Evolutionary conservation across 2,113 vertebrate genomes (phyloP), one percentile per base, ranked within the genome.

Genomic region (Caretta caretta): DNA sequence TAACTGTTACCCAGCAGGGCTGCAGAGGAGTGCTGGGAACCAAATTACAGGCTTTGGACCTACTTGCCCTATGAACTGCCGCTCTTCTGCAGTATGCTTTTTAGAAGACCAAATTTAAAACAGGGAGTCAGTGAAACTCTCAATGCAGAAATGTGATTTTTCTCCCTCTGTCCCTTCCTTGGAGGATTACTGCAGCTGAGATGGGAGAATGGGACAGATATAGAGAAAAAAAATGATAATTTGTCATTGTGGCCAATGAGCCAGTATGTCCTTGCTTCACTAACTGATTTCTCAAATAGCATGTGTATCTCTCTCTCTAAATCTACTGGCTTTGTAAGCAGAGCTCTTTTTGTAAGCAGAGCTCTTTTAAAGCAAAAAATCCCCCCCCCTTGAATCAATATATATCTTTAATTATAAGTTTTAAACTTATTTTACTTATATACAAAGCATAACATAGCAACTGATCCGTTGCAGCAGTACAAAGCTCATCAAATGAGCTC

Each of bases 211-310:
- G 93, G 3, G 1, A 2, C 31, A 48, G 3, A 10, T 46, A 69
- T 80, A 75, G 42, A 53, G 8, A 5, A 35, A 80, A 80, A 85
- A 84, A 92, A n/a, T 2, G 4, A 85, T 53, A 49, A 7, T 25
- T 75, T 20, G 16, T 53, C 69, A 81, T 29, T 62, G 50, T 25
- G 72, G 38, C 22, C 22, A 22, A 38, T 42, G 20, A 84, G 57
- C 1, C 1, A 48, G 1, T 48, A 2, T 5, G 22, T 16, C 86
- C 22, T 72, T 88, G 16, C 51, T 92, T 94, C 57, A 84, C 5
- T 31, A 13, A 29, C 27, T 8, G 10, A 5, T 14, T 94, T 5
- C 48, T 3, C 0, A 3, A 25, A n/a, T 22, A 75, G 2, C 1
- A 7, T 86, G 6, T 46, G n/a, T 56, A 82, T 80, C 11, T 86